These are phyloP conservation scores for Sebastes variabilis DNA, from an alignment of 2,797 vertebrate genomes.

Conservation along the genomic window DNA sequence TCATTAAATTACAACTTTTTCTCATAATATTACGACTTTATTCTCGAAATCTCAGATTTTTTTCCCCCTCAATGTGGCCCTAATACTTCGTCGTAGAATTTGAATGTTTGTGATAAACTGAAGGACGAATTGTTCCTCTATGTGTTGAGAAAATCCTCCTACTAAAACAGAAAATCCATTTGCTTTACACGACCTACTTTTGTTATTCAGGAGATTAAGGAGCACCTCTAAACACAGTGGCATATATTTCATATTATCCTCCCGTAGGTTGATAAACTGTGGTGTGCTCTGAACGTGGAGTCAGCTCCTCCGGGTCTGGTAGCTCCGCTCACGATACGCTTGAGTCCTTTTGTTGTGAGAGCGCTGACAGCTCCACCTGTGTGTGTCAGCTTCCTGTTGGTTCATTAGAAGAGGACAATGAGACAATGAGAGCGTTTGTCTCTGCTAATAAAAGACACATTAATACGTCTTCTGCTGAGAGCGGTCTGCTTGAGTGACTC, in stretches of 20 bases:
- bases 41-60: too few species aligned
- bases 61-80: too few species aligned
- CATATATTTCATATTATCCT: neutral
- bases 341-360: neutral
- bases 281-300: neutral
- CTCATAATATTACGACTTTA: too few species aligned
- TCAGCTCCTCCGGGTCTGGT: neutral
- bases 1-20: too few species aligned
- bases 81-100: too few species aligned
- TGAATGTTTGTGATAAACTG: too few species aligned
- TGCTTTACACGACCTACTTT: neutral
- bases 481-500: constrained; percentile 8
- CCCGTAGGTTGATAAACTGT: neutral
- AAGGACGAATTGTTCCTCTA: too few species aligned
- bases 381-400: constrained; percentile 32
- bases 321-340: neutral
- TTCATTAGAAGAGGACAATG: constrained; percentile 42
- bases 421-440: constrained; percentile 41
- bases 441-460: constrained; percentile 39
- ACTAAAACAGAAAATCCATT: neutral
- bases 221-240: neutral
- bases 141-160: too few species aligned
- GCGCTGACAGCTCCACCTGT: constrained; percentile 30
- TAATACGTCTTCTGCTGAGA: constrained; percentile 25
- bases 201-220: neutral